Evolutionary conservation across 2,797 vertebrate species (phyloP).

Genomic region (Ctenosaura bakeri): DNA sequence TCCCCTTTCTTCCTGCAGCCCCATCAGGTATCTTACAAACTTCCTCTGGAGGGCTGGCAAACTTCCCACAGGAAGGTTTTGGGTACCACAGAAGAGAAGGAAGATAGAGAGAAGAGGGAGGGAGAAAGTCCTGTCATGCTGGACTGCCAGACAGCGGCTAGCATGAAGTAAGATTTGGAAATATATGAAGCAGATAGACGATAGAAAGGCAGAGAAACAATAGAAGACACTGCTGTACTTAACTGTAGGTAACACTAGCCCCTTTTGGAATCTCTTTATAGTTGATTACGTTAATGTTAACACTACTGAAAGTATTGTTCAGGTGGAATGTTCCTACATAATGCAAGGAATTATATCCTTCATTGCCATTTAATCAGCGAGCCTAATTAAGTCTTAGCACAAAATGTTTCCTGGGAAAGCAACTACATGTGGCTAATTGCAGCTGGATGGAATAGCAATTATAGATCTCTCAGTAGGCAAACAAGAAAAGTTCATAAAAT

Average conservation of each 20-base stretch:
- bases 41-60: background rate
- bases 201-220: background rate
- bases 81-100: background rate
- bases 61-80: background rate
- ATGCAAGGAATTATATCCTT: slow-evolving; percentile 64
- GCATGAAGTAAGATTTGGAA: background rate
- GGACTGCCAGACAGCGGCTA: background rate
- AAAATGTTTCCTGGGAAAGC: slow-evolving; percentile 68
- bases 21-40: background rate
- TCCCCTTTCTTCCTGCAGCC: background rate
- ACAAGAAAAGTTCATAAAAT: slow-evolving; percentile 36
- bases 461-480: slow-evolving; percentile 49
- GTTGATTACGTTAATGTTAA: background rate
- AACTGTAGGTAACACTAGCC: background rate
- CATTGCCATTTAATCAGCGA: slow-evolving; percentile 75
- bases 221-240: background rate
- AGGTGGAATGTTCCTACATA: background rate
- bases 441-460: slow-evolving; percentile 57
- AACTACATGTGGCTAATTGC: slow-evolving; percentile 63
- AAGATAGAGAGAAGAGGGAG: background rate
- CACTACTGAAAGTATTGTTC: slow-evolving; percentile 6
- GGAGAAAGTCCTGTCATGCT: background rate
- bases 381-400: slow-evolving; percentile 74
- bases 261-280: background rate
- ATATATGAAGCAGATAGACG: background rate